Conservation (phyloP, 2,888 invertebrate genomes). For the Nipponacmea schrenckii region DNA sequence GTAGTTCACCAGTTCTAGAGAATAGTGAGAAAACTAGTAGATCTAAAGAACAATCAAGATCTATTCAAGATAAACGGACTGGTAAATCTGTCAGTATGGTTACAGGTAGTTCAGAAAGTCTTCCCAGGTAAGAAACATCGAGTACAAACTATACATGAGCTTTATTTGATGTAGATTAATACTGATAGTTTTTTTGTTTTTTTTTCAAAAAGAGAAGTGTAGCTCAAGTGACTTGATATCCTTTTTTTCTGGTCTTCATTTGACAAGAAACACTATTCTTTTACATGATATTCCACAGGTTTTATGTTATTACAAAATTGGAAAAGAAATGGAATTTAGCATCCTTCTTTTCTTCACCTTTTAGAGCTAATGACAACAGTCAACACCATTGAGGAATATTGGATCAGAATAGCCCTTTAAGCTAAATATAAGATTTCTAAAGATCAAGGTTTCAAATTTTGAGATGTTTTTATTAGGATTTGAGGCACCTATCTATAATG, state of each 20-base stretch:
- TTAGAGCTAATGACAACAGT: neutral
- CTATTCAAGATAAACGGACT: conserved; percentile 20
- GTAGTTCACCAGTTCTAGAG: conserved; percentile 38
- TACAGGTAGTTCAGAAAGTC: conserved; percentile 64
- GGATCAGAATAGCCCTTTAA: too few relatives aligned
- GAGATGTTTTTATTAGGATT: too few relatives aligned
- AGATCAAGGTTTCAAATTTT: too few relatives aligned
- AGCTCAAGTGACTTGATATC: too few relatives aligned
- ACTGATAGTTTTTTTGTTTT: neutral
- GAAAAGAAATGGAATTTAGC: neutral
- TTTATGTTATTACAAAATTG: too few relatives aligned
- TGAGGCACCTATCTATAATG: too few relatives aligned
- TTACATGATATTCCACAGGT: too few relatives aligned
- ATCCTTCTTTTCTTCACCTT: neutral
- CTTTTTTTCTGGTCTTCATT: too few relatives aligned
- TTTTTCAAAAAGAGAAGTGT: conserved; percentile 7
- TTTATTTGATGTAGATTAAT: neutral
- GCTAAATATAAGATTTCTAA: too few relatives aligned
- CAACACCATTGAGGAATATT: too few relatives aligned
- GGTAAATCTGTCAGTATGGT: conserved; percentile 54
- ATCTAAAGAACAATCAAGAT: conserved; percentile 11
- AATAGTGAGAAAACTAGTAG: conserved; percentile 32
- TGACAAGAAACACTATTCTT: too few relatives aligned
- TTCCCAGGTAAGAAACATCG: conserved; percentile 53
- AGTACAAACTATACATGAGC: neutral